These are phyloP conservation scores for Echiichthys vipera DNA, from an alignment of 2,797 vertebrate species.

Conservation along the genomic window DNA sequence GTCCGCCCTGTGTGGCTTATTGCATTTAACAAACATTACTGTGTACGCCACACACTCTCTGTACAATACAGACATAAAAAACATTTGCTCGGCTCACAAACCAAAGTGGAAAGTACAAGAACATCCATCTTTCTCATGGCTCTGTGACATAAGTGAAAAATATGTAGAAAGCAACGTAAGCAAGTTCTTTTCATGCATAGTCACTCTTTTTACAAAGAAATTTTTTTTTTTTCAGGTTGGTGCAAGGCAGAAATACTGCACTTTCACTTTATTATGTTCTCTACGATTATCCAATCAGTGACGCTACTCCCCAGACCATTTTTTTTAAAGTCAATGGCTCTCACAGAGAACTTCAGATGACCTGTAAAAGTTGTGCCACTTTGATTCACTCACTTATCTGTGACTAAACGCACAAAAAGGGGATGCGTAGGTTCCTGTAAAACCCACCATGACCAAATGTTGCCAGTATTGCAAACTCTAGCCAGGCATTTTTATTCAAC, in stretches of 20 bases:
- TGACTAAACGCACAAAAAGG: constrained; percentile 10
- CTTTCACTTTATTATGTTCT: constrained; percentile 13
- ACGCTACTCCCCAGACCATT: constrained; percentile 16
- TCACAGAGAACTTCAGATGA: constrained; percentile 38
- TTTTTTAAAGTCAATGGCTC: constrained; percentile 34
- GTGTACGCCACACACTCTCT: neutral
- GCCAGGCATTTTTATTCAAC: constrained; percentile 5
- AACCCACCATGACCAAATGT: constrained; percentile 1
- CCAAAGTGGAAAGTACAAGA: neutral
- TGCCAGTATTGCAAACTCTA: constrained; percentile 24
- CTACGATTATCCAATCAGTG: constrained; percentile 53
- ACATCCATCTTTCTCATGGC: constrained; percentile 21
- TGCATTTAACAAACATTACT: constrained; percentile 40
- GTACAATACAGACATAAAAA: constrained; percentile 9
- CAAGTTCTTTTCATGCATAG: constrained; percentile 13
- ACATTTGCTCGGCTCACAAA: constrained; percentile 19
- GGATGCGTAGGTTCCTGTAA: neutral
- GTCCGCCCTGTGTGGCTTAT: constrained; percentile 26
- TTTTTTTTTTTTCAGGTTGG: neutral
- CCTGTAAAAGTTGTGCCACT: constrained; percentile 34
- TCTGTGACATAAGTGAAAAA: constrained; percentile 35
- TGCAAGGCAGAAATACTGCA: constrained; percentile 14
- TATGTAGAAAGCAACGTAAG: constrained; percentile 30
- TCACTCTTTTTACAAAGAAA: constrained; percentile 30
- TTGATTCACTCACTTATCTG: constrained; percentile 21